Base-by-base conservation (phyloP, 2,113 vertebrate species). In the Hydrolagus affinis region DNA sequence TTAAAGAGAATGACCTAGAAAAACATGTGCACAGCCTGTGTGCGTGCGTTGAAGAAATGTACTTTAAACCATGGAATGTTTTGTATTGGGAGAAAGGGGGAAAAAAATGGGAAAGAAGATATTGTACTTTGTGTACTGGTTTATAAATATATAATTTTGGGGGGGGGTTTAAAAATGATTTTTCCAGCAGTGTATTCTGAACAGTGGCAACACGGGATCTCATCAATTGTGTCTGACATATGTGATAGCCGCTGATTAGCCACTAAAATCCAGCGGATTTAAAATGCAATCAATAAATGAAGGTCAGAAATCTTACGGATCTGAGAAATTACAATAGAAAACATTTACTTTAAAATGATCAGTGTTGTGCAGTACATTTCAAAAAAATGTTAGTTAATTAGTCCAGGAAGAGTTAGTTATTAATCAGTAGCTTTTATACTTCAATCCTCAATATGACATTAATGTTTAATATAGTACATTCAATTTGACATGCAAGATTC, bases 201-300 rank as follows among this genome's bases (percentile, higher is more conserved):
- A 44, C 44, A 44, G 44, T 44, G 1, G 44, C 44, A 44, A 44
- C 44, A 44, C 44, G 0, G 28, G 59, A 80, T 17, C 30, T 80
- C 10, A 60, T 23, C 56, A 62, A 12, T 30, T 6, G 28, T 32
- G 56, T 30, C 7, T 73, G 32, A 21, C 44, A 19, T 14, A 25
- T 30, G 77, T 64, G n/a, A 64, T 78, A 77, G 11, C 12, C n/a
- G 60, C 76, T 23, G 25, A 78, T 62, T 78, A n/a, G n/a, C n/a
- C n/a, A n/a, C n/a, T n/a, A 60, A 78, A 25, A 8, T 59, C 9
- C 23, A 78, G 7, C 21, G 21, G 73, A 7, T 64, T 80, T 80
- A 23, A 62, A 80, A 23, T 64, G 12, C 4, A 66, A 28, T 28
- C 17, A 80, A 64, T 6, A 44, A 64, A 80, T 62, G 6, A 44